Evolutionary conservation across 2,888 invertebrate species (phyloP).

Genomic region (Euspilapteryx auroguttella): DNA sequence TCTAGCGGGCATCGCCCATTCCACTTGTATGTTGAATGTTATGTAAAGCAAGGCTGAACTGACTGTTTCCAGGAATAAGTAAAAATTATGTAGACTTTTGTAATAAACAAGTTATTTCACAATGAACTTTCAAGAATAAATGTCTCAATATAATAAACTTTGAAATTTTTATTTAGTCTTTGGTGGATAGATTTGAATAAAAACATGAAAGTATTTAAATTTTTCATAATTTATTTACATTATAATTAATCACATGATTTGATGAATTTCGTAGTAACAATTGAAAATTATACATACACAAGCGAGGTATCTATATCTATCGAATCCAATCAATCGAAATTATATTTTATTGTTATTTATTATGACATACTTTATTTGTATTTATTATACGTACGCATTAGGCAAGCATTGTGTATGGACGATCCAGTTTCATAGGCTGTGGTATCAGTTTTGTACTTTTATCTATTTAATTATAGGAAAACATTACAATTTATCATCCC

Average conservation of each 20-base stretch:
- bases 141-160: constrained; percentile 23
- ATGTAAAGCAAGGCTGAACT: too few species aligned
- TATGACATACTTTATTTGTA: too few species aligned
- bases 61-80: too few species aligned
- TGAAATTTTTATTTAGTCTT: constrained; percentile 5
- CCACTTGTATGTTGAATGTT: too few species aligned
- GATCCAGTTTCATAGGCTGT: constrained; percentile 14
- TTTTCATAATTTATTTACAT: constrained; percentile 37
- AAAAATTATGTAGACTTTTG: constrained; percentile 3
- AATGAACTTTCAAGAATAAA: constrained; percentile 16
- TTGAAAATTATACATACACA: too few species aligned
- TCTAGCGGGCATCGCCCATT: too few species aligned
- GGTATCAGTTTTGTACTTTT: constrained; percentile 22
- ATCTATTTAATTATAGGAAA: too few species aligned
- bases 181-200: too few species aligned
- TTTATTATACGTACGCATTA: too few species aligned
- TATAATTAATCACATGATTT: constrained; percentile 41
- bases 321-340: neutral
- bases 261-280: too few species aligned
- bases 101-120: constrained; percentile 2
- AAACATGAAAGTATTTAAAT: constrained; percentile 11
- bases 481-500: too few species aligned
- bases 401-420: constrained; percentile 33
- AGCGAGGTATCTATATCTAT: too few species aligned
- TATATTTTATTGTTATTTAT: neutral